phyloP scores from a whole-genome alignment of 1,140 invertebrate species.

The Fragariocoptes setiger region DNA sequence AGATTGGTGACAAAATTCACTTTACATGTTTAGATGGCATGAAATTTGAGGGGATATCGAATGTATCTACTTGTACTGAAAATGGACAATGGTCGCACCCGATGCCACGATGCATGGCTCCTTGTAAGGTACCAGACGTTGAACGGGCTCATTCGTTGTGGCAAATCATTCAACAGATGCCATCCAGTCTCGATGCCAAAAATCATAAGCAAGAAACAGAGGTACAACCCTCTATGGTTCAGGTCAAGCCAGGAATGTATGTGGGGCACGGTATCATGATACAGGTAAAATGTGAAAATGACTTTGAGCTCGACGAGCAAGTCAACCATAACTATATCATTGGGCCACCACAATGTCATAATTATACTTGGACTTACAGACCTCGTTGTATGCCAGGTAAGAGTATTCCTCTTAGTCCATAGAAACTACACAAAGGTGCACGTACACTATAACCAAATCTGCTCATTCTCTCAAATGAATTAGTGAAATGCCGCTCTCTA shows the following conservation, averaged over 20 bases:
- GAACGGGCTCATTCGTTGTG: constrained; percentile 15
- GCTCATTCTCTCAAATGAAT: no score
- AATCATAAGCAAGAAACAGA: neutral
- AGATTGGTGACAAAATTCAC: constrained; percentile 56
- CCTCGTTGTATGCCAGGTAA: constrained; percentile 53
- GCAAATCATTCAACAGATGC: neutral
- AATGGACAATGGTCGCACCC: constrained; percentile 75
- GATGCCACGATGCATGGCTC: constrained; percentile 56
- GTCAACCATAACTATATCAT: constrained; percentile 15
- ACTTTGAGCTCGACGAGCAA: constrained; percentile 51
- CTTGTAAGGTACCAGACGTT: constrained; percentile 60
- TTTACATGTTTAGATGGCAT: constrained; percentile 75
- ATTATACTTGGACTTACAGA: constrained; percentile 77
- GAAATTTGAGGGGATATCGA: constrained; percentile 48
- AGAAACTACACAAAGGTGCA: neutral
- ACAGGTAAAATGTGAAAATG: constrained; percentile 44
- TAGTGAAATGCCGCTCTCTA: constrained; percentile 1
- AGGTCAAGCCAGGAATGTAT: constrained; percentile 18
- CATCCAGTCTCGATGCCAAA: neutral
- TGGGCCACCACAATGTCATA: constrained; percentile 45
- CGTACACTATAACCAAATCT: neutral
- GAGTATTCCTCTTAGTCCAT: neutral
- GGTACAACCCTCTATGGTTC: no score
- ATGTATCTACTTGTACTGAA: constrained; percentile 54
- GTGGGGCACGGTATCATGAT: constrained; percentile 56